Conservation (phyloP, 2,113 vertebrate species). For the Rhinopomastus cyanomelas region DNA sequence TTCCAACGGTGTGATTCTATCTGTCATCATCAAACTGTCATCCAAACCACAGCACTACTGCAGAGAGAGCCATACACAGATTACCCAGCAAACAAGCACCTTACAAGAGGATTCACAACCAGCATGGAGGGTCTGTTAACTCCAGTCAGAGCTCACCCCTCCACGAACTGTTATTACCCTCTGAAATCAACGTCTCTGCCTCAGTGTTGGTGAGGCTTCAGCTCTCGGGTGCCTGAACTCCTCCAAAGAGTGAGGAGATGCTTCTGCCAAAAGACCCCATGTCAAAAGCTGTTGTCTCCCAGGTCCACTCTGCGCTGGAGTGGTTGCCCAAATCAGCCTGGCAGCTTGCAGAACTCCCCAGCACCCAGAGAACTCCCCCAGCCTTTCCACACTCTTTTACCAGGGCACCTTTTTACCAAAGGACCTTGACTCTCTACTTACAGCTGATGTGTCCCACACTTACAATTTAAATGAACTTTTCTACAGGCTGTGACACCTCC, state of each 20-base stretch:
- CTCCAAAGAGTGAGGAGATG: neutral
- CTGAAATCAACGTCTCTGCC: neutral
- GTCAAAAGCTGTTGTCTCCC: neutral
- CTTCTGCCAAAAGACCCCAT: neutral
- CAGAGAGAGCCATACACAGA: neutral
- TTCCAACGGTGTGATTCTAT: too few relatives aligned
- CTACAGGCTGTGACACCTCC: neutral
- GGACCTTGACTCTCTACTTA: neutral
- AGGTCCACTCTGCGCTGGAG: neutral
- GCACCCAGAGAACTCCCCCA: too few relatives aligned
- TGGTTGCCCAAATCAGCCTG: neutral
- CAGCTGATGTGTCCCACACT: neutral
- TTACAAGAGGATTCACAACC: fast-evolving
- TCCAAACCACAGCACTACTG: neutral
- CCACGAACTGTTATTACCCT: neutral
- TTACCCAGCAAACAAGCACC: neutral
- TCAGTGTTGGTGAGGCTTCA: neutral
- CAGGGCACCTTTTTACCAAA: neutral
- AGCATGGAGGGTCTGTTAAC: neutral
- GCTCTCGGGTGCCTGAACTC: neutral
- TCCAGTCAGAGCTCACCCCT: neutral
- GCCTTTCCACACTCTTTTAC: neutral
- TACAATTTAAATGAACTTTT: neutral
- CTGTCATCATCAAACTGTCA: too few relatives aligned
- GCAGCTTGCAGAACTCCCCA: neutral